phyloP scores from a whole-genome alignment of 1,140 invertebrate species.

The Pseudomyrmex gracilis region DNA sequence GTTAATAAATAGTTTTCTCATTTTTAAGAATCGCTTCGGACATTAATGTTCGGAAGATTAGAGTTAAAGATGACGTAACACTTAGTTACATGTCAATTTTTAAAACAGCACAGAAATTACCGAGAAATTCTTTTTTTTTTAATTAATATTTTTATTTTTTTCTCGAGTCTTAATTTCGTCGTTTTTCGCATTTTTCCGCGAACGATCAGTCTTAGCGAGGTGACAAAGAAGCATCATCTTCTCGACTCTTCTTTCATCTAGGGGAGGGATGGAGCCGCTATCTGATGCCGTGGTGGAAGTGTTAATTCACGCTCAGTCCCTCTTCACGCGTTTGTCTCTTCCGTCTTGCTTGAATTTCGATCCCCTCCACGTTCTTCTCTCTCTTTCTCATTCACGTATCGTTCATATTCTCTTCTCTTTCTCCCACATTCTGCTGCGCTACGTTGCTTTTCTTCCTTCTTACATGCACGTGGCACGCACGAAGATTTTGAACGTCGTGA shows the following conservation, averaged over 20 bases:
- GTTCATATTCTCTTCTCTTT: neutral
- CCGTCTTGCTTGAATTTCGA: constrained; percentile 45
- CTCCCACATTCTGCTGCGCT: constrained; percentile 14
- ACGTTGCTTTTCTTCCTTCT: neutral
- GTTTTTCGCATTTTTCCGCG: constrained; percentile 20
- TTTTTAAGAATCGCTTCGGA: too few relatives aligned
- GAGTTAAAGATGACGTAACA: too few relatives aligned
- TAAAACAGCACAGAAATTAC: too few relatives aligned
- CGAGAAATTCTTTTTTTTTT: neutral
- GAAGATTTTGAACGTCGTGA: neutral
- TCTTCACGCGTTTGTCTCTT: constrained; percentile 59
- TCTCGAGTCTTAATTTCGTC: constrained; percentile 46
- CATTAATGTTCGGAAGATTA: too few relatives aligned
- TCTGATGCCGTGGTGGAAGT: constrained; percentile 83
- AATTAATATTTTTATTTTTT: constrained; percentile 45
- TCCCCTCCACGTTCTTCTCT: constrained; percentile 14
- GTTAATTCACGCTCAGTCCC: constrained; percentile 82
- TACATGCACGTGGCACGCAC: constrained; percentile 45
- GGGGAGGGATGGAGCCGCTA: constrained; percentile 69
- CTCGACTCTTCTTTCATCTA: constrained; percentile 38
- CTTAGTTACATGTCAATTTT: too few relatives aligned
- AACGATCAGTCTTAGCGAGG: neutral
- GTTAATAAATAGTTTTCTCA: too few relatives aligned
- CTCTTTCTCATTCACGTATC: constrained; percentile 24
- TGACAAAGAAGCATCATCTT: constrained; percentile 51